These are phyloP conservation scores for Amphimedon queenslandica DNA, from an alignment of 37 sponge, comb jelly and placozoan species.

Conservation along the genomic window DNA sequence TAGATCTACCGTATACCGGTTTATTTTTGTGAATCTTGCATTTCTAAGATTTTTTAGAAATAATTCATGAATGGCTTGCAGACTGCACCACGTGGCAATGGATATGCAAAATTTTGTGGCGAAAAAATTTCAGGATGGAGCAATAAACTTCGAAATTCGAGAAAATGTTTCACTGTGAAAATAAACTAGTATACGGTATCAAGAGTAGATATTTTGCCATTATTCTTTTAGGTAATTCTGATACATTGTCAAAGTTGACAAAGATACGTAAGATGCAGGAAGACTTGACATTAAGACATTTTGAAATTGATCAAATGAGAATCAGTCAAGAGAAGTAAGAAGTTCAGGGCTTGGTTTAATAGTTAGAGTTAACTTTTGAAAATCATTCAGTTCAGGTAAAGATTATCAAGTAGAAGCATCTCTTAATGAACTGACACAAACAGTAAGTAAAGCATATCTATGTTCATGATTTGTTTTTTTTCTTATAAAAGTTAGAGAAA, in stretches of 20 bases:
- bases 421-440: slow-evolving; percentile 42
- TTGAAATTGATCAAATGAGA: slow-evolving; percentile 62
- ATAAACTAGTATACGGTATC: too few species aligned
- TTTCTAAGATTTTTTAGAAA: too few species aligned
- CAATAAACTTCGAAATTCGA: too few species aligned
- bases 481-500: slow-evolving; percentile 36
- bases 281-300: slow-evolving; percentile 65
- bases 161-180: too few species aligned
- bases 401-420: slow-evolving; percentile 26
- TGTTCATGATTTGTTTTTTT: not conserved
- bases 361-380: not conserved
- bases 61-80: too few species aligned
- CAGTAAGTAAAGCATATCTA: slow-evolving; percentile 11
- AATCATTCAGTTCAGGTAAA: slow-evolving; percentile 1
- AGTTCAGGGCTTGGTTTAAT: not conserved
- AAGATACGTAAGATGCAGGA: slow-evolving; percentile 78
- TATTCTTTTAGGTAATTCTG: slow-evolving; percentile 41
- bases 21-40: too few species aligned
- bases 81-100: too few species aligned
- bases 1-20: too few species aligned
- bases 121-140: too few species aligned
- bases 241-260: slow-evolving; percentile 53
- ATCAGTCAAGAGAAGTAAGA: slow-evolving; percentile 4
- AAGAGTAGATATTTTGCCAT: not conserved
- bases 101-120: too few species aligned